Evolutionary conservation across 2,888 invertebrate genomes (phyloP).

Genomic region (Omphaloscelis lunosa): DNA sequence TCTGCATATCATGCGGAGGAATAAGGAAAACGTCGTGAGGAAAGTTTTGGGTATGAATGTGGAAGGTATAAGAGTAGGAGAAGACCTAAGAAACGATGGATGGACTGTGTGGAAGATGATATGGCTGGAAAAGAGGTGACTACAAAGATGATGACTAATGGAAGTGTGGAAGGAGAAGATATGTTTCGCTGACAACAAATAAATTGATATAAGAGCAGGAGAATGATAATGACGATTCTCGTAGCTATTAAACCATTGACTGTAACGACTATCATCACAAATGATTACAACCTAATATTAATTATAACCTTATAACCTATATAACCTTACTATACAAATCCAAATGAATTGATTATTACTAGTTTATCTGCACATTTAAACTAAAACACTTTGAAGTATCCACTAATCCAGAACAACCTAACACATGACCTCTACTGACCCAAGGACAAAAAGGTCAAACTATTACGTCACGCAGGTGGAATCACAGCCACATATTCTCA

Average conservation of each 20-base stretch:
- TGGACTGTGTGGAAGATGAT: background rate
- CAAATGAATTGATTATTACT: background rate
- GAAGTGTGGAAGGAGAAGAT: background rate
- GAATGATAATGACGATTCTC: too few species aligned
- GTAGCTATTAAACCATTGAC: background rate
- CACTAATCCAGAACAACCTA: slow-evolving; percentile 10
- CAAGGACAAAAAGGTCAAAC: slow-evolving; percentile 44
- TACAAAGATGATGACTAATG: background rate
- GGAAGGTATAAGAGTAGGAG: background rate
- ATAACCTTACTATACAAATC: too few species aligned
- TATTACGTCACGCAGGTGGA: slow-evolving; percentile 51
- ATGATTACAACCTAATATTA: background rate
- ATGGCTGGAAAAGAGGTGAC: background rate
- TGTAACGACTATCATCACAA: background rate
- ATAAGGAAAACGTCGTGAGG: background rate
- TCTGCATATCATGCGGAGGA: background rate
- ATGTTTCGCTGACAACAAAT: background rate
- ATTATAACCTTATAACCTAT: too few species aligned
- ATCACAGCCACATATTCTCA: slow-evolving; percentile 57
- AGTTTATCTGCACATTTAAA: background rate
- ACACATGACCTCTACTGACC: slow-evolving; percentile 31
- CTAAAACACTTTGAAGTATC: slow-evolving; percentile 28
- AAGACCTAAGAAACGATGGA: background rate
- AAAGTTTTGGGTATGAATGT: background rate
- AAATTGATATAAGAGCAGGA: too few species aligned